Percentiles rank a stretch among this genome's conserved stretches.
Conservation (phyloP, 2,113 vertebrate species). For the Connochaetes taurinus region DNA sequence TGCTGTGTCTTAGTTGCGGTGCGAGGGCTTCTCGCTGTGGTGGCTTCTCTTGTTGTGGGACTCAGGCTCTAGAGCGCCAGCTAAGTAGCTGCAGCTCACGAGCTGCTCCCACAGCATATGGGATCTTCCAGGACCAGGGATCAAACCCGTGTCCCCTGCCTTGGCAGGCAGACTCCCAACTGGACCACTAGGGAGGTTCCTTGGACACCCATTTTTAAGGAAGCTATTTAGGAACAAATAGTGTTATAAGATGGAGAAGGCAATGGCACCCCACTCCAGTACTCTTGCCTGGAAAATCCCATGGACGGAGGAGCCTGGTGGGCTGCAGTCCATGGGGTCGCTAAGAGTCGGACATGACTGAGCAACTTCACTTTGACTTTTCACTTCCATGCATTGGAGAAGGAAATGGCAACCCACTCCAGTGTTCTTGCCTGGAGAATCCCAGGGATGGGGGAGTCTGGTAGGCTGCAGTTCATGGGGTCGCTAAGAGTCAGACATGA, state of each 20-base stretch:
- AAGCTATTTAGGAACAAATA: background rate
- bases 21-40: background rate
- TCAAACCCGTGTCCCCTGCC: background rate
- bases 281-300: too few species aligned
- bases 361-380: too few species aligned
- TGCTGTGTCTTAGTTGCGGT: background rate
- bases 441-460: too few species aligned
- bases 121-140: background rate
- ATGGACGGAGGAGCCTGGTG: too few species aligned
- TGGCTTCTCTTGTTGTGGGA: background rate
- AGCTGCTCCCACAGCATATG: background rate
- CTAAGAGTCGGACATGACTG: fast-evolving
- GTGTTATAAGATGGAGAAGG: background rate
- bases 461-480: too few species aligned
- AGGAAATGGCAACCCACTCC: too few species aligned
- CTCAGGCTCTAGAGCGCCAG: background rate
- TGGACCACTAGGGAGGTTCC: background rate
- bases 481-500: fast-evolving
- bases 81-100: background rate
- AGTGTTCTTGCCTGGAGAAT: too few species aligned
- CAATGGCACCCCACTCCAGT: too few species aligned
- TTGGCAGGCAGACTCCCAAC: background rate
- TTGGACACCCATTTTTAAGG: background rate
- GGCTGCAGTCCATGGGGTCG: too few species aligned
- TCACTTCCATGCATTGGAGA: too few species aligned